These are phyloP conservation scores for Phodopus roborovskii DNA, from an alignment of 2,113 vertebrate genomes.

Conservation along the genomic window DNA sequence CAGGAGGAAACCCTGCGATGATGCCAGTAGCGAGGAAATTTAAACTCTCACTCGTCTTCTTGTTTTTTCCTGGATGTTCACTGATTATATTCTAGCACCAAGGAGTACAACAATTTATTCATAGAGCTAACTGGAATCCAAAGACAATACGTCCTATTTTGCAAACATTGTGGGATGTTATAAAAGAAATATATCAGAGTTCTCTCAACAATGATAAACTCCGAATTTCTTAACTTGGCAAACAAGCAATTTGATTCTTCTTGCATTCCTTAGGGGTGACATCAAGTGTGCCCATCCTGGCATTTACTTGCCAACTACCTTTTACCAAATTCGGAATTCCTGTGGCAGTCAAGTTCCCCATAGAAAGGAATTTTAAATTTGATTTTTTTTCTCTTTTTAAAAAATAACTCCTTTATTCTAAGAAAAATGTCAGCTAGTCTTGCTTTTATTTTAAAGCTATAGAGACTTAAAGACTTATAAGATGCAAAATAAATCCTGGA, in stretches of 20 bases:
- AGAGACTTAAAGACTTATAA: slow-evolving; percentile 46
- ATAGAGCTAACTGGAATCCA: slow-evolving; percentile 59
- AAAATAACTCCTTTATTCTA: slow-evolving; percentile 64
- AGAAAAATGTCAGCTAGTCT: slow-evolving; percentile 64
- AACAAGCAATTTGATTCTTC: slow-evolving; percentile 6
- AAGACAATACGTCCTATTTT: slow-evolving; percentile 53
- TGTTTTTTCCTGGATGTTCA: slow-evolving; percentile 37
- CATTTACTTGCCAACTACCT: slow-evolving; percentile 9
- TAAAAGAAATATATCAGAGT: background rate
- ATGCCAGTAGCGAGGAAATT: slow-evolving; percentile 30
- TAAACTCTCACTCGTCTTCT: slow-evolving; percentile 20
- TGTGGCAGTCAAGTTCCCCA: slow-evolving; percentile 62
- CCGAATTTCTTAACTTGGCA: slow-evolving; percentile 39
- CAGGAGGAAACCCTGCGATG: background rate
- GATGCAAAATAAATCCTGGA: slow-evolving; percentile 62
- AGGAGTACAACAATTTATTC: slow-evolving; percentile 27
- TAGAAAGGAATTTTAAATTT: slow-evolving; percentile 59
- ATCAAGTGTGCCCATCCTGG: background rate
- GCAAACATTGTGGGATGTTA: slow-evolving; percentile 45
- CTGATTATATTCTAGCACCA: slow-evolving; percentile 38
- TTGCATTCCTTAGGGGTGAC: background rate
- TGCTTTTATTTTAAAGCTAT: slow-evolving; percentile 64
- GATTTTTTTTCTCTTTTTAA: slow-evolving; percentile 59
- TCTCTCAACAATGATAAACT: slow-evolving; percentile 38
- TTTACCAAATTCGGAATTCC: slow-evolving; percentile 63